Percentiles rank a stretch among this genome's conserved stretches.
Conservation (phyloP, 2,797 vertebrate species). For the Pseudocheirus occidentalis region DNA sequence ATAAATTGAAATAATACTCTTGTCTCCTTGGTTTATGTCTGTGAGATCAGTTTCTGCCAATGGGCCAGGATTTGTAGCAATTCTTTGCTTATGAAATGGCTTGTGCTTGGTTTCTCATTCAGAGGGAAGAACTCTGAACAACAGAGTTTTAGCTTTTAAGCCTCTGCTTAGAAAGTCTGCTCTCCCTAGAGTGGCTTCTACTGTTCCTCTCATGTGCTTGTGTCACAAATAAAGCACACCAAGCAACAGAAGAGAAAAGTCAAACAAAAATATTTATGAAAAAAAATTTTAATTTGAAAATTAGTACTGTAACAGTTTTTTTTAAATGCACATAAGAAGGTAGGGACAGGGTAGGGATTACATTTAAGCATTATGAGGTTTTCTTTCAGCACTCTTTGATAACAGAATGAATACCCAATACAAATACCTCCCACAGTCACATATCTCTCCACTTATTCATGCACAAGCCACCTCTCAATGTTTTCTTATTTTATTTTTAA, state of each 20-base stretch:
- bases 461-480: neutral
- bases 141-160: neutral
- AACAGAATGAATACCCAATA: neutral
- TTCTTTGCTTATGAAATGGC: neutral
- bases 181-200: neutral
- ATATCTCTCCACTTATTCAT: neutral
- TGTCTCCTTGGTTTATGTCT: neutral
- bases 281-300: neutral
- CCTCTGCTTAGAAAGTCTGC: neutral
- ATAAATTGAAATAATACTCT: neutral
- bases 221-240: neutral
- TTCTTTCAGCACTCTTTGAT: neutral
- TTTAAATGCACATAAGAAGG: neutral
- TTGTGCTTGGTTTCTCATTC: neutral
- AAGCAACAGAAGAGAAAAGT: neutral
- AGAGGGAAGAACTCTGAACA: neutral
- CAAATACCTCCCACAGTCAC: neutral
- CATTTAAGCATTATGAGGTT: neutral
- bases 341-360: accelerated
- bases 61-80: neutral
- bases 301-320: neutral
- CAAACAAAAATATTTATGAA: neutral
- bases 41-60: neutral
- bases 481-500: neutral
- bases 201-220: neutral